Base-by-base conservation (phyloP, 2,888 invertebrate species). In the Fragum sueziense region DNA sequence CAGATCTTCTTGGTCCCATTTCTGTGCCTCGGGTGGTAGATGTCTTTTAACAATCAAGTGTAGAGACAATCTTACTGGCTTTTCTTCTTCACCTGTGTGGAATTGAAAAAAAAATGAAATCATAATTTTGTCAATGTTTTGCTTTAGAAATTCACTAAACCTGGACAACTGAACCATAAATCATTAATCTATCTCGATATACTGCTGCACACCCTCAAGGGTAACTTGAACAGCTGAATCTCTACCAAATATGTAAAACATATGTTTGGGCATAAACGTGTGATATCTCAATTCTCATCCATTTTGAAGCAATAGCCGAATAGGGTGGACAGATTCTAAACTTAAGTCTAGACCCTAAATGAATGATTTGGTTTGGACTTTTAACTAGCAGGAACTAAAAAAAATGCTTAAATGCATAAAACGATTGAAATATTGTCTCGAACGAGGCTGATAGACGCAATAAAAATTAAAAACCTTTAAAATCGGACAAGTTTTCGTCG, bases 31-130 rank as follows among this genome's bases (percentile, higher is more conserved):
- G 41, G 75, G 71, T 20, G 88, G 87, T 29, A 91, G 77, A 77
- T 91, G 86, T 74, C 91, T 79, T 70, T 87, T 89, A n/a, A 87
- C 88, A 59, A 91, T 89, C 25, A 91, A 57, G 72, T 91, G 89
- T 7, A 91, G 84, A 47, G 90, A 89, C 52, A 91, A 74, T 25
- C 89, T 79, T 9, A 85, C 87, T 69, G 88, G 83, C 76, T 88
- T 88, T 22, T 78, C 79, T 52, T 82, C 84, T 47, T 31, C 69
- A 59, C 31, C 54, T 70, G 37, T n/a, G 57, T 57, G 11, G 17
- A 52, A 69, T 47, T n/a, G n/a, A 37, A 14, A 4, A 47, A 47
- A 47, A 47, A 9, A 47, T 47, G 3, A 22, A 11, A 22, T 11
- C 9, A 11, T 7, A 2, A 14, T 20, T 9, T 47, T 47, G 47